These are phyloP conservation scores for Philotrypesis tridentata DNA, from an alignment of 1,140 invertebrate species.

Conservation along the genomic window DNA sequence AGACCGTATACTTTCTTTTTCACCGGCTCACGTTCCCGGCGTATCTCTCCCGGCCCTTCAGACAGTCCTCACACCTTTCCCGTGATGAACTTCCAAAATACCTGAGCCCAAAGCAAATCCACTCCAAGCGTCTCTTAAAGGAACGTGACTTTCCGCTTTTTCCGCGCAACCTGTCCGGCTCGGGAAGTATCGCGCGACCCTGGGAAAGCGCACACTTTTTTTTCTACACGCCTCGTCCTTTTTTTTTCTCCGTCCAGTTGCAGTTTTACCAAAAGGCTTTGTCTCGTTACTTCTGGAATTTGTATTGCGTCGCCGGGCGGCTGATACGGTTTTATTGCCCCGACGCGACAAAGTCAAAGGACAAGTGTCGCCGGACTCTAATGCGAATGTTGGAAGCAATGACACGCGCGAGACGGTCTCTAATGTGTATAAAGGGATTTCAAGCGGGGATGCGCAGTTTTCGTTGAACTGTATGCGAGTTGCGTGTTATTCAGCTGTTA, in stretches of 20 bases:
- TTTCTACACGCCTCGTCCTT: neutral
- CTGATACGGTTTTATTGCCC: slow-evolving; percentile 15
- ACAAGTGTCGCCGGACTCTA: slow-evolving; percentile 1
- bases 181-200: neutral
- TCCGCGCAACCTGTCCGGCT: slow-evolving; percentile 9
- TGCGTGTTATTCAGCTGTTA: too few species aligned
- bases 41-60: too few species aligned
- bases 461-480: neutral
- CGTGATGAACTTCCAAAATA: neutral
- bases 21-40: neutral
- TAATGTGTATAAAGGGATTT: too few species aligned
- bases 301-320: neutral
- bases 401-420: slow-evolving; percentile 32
- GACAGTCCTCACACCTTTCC: neutral
- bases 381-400: neutral
- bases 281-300: neutral
- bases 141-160: slow-evolving; percentile 38
- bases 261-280: neutral
- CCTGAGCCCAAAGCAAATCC: neutral
- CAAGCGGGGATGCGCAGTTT: neutral
- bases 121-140: neutral
- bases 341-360: neutral
- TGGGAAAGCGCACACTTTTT: neutral
- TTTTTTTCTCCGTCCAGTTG: neutral
- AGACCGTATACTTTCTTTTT: too few species aligned